Conservation (phyloP, 2,797 vertebrate genomes). For the Gephyroberyx darwinii region DNA sequence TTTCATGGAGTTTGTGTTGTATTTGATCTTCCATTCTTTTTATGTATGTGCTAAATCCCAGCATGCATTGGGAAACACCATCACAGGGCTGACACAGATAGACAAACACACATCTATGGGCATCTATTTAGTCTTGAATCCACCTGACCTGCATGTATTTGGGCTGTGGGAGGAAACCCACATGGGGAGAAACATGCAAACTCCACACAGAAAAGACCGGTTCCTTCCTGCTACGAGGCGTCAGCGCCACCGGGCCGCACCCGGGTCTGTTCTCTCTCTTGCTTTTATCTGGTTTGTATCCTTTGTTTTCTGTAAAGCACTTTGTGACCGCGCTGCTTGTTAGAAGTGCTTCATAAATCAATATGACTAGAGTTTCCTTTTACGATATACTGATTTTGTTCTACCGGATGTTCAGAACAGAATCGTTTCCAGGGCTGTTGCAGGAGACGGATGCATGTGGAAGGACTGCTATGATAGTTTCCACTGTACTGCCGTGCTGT, state of each 20-base stretch:
- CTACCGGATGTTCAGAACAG: background rate
- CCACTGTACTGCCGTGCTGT: background rate
- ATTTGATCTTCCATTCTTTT: background rate
- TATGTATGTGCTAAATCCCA: background rate
- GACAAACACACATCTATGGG: no score
- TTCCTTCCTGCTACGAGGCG: no score
- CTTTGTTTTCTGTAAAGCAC: background rate
- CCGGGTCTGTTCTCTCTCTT: background rate
- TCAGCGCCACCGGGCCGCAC: no score
- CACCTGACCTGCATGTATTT: no score
- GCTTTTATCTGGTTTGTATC: background rate
- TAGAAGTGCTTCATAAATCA: background rate
- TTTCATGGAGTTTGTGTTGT: background rate
- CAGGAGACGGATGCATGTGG: background rate
- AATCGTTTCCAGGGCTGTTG: background rate
- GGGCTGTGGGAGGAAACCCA: no score
- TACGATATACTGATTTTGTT: background rate
- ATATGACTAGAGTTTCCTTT: background rate
- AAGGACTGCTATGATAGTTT: background rate
- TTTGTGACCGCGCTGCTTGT: background rate
- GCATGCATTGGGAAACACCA: no score
- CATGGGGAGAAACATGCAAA: no score
- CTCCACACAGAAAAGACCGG: no score
- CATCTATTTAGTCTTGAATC: no score
- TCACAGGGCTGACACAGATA: no score